Evolutionary conservation across 2,888 invertebrate species (phyloP), one percentile per base, ranked within the genome.

Genomic region (Lithophane leautieri): DNA sequence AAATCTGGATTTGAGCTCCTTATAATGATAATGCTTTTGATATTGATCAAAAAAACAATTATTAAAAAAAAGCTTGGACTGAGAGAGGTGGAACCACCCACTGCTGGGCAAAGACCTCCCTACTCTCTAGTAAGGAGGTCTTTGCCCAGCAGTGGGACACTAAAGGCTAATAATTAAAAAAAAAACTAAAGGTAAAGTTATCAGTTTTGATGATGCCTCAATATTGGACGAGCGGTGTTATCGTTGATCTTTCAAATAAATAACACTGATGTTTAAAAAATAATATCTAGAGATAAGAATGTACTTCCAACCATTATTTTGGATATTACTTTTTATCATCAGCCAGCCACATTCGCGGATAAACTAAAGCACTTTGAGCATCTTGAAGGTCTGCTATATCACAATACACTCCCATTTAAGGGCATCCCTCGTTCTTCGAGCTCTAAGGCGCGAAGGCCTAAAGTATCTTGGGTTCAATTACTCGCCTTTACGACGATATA

Each of bases 401-500:
- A 70, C 63, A 61, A 77, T 50, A 76, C 61, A 65, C 69, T 76
- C 34, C 22, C 67, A 70, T 67, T 81, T 77, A 75, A 76, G 60
- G 70, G 71, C 73, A 22, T 65, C 70, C 76, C 75, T 73, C 71
- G 73, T 74, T 71, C 70, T 72, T 78, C 61, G 42, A 71, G 73
- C 70, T 80, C 68, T 74, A 86, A 84, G 86, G 66, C 86, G 80
- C 77, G 78, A 85, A 79, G 79, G 76, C 34, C 76, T 72, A 73
- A 81, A 83, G 82, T 85, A 87, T 78, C 77, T 79, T 0, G 79
- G 83, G 83, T 86, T 85, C 88, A 88, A 88, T 89, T 88, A 89
- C 79, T 83, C 82, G 81, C 81, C 78, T 88, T 89, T 87, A 89
- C 86, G 85, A 89, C 84, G 80, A 82, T 88, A 89, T 86, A 85